Percentiles rank a stretch among this genome's conserved stretches.
These are phyloP conservation scores for Capitulum mitella DNA, from an alignment of 2,888 invertebrate species.

Conservation along the genomic window DNA sequence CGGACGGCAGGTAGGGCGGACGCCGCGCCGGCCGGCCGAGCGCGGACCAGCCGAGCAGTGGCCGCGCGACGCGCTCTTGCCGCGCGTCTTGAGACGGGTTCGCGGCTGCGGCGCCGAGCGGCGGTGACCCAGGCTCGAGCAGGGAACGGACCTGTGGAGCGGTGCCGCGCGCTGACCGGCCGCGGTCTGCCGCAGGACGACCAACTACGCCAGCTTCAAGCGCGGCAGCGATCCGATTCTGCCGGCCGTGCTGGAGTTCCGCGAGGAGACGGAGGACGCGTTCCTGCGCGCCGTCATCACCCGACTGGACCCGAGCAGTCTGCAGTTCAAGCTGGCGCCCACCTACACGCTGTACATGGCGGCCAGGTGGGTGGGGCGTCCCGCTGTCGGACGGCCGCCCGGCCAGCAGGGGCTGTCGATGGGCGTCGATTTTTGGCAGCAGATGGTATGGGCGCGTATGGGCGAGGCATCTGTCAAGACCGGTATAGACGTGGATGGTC, in stretches of 20 bases:
- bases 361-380: constrained; percentile 52
- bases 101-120: too few species aligned
- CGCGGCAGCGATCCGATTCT: constrained; percentile 75
- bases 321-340: constrained; percentile 61
- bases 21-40: too few species aligned
- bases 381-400: background rate
- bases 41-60: too few species aligned
- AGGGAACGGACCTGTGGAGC: too few species aligned
- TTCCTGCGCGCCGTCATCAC: constrained; percentile 81
- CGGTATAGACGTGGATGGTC: too few species aligned
- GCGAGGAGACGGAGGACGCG: constrained; percentile 87
- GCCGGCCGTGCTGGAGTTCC: constrained; percentile 89
- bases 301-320: constrained; percentile 66
- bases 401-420: background rate
- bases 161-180: too few species aligned
- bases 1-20: constrained; percentile 44
- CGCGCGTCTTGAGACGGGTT: too few species aligned
- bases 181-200: constrained; percentile 11
- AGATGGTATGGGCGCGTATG: too few species aligned
- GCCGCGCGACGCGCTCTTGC: too few species aligned
- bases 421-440: too few species aligned
- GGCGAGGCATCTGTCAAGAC: too few species aligned
- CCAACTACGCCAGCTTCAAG: constrained; percentile 34
- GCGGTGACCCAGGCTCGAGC: too few species aligned
- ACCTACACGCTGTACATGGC: constrained; percentile 94